These are phyloP conservation scores for Drosophila tsacasi DNA, from an alignment of 1,140 invertebrate genomes.

Conservation along the genomic window DNA sequence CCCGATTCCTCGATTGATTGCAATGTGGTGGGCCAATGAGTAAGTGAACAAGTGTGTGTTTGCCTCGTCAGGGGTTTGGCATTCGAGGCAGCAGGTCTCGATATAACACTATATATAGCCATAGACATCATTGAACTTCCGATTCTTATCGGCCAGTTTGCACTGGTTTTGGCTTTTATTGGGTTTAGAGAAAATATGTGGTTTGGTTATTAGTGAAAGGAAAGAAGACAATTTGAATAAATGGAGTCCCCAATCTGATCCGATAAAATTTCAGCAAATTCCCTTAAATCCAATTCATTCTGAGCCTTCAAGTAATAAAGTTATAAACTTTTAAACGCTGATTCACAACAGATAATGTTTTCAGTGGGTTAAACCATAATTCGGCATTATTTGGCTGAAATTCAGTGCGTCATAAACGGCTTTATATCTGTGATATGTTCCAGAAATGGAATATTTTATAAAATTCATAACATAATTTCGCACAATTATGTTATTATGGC, in stretches of 20 bases:
- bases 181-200: neutral
- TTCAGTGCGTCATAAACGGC: constrained; percentile 25
- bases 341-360: constrained; percentile 10
- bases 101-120: constrained; percentile 52
- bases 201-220: neutral
- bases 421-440: neutral
- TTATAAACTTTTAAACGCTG: neutral
- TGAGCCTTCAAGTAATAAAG: constrained; percentile 1
- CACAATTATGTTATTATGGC: neutral
- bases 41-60: constrained; percentile 38
- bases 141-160: constrained; percentile 17
- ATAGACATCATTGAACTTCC: constrained; percentile 53
- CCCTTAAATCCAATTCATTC: neutral
- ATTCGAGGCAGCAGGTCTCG: constrained; percentile 50
- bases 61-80: constrained; percentile 60
- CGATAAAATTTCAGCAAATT: neutral
- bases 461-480: neutral
- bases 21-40: constrained; percentile 34
- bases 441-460: constrained; percentile 4
- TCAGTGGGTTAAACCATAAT: constrained; percentile 7
- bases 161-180: constrained; percentile 15
- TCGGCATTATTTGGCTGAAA: neutral
- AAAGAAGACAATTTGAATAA: neutral
- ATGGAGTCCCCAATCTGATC: no score
- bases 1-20: constrained; percentile 37